A percentile compares a stretch with the other conserved stretches of the same genome.
These are phyloP conservation scores for Psophia crepitans DNA, from an alignment of 2,113 vertebrate species.

Conservation along the genomic window DNA sequence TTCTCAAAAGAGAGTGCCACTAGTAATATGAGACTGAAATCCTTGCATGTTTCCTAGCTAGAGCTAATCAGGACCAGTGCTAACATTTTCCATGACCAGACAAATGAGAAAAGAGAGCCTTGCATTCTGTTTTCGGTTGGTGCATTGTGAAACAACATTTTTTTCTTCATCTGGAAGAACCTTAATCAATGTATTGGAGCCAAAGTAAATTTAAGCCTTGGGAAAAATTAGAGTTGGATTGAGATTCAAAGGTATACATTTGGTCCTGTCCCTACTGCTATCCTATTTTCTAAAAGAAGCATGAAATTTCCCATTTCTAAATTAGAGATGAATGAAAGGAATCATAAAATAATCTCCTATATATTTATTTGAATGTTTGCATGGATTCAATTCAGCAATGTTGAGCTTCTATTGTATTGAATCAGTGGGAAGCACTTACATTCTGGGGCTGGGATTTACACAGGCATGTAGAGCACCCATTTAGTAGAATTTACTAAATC, in stretches of 20 bases:
- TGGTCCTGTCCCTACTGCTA: not conserved
- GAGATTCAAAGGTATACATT: not conserved
- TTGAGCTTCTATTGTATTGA: slow-evolving; percentile 15
- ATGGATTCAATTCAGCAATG: slow-evolving; percentile 4
- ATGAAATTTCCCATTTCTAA: not conserved
- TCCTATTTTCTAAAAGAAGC: not conserved
- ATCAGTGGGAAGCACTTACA: slow-evolving; percentile 11
- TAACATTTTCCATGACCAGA: not conserved
- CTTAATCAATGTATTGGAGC: not conserved
- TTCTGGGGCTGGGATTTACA: slow-evolving; percentile 6
- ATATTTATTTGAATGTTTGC: slow-evolving; percentile 1
- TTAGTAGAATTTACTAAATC: not conserved
- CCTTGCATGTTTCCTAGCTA: not conserved
- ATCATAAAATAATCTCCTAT: slow-evolving; percentile 18
- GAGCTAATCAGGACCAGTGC: not conserved
- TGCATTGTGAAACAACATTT: not conserved
- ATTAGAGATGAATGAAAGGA: not conserved
- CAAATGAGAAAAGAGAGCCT: not conserved
- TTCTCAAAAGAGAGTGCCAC: not conserved
- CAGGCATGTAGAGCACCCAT: not conserved
- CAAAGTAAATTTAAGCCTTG: not conserved
- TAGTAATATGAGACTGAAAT: not conserved
- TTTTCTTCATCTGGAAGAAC: not conserved
- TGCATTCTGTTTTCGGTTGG: not conserved
- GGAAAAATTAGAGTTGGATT: not conserved